Evolutionary conservation across 1,140 invertebrate genomes (phyloP).

Genomic region (Sinella curviseta): DNA sequence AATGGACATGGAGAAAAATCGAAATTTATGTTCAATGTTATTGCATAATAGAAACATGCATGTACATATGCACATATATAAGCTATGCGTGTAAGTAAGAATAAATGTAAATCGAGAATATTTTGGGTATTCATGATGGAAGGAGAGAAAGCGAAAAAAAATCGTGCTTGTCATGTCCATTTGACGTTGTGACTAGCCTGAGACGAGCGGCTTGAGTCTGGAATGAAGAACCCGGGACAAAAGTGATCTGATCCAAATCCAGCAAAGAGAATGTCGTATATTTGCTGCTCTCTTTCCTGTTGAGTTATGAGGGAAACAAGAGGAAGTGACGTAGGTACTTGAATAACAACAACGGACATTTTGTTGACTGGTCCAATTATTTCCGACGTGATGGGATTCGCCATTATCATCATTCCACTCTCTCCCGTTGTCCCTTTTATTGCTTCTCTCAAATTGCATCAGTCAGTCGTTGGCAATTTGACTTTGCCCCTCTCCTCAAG

Average conservation of each 20-base stretch:
- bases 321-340: not conserved
- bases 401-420: not conserved
- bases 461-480: not conserved
- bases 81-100: not conserved
- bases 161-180: not conserved
- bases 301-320: not conserved
- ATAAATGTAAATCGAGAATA: not conserved
- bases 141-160: not conserved
- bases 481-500: not conserved
- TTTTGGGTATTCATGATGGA: too few species aligned
- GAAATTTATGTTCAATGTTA: not conserved
- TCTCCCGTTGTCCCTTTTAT: not conserved
- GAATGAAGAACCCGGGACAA: not conserved
- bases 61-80: too few species aligned
- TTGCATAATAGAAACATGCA: too few species aligned
- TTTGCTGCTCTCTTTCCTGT: not conserved
- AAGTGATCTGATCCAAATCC: not conserved
- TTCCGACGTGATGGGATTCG: constrained; percentile 12
- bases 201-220: not conserved
- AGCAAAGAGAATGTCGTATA: not conserved
- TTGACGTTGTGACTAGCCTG: not conserved
- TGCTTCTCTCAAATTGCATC: not conserved
- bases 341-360: not conserved
- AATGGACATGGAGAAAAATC: not conserved
- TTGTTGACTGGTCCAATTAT: constrained; percentile 17